Evolutionary conservation across 2,888 invertebrate genomes (phyloP).

Genomic region (Lumbricus terrestris): DNA sequence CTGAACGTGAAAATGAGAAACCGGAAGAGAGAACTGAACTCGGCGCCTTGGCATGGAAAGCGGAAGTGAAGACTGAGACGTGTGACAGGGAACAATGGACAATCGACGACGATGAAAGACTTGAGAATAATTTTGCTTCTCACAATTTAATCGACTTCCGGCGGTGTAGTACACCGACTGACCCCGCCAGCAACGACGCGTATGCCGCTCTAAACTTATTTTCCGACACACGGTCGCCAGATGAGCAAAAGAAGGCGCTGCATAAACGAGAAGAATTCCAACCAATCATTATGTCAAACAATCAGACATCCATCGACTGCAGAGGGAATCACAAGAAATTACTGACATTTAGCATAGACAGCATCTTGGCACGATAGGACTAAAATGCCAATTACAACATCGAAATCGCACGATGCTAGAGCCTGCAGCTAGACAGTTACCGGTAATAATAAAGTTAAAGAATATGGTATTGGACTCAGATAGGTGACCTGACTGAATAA

Average conservation of each 20-base stretch:
- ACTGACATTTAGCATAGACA: not conserved
- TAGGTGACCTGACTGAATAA: no score
- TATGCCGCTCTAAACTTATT: not conserved
- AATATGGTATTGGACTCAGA: no score
- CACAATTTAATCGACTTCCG: not conserved
- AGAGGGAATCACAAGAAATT: not conserved
- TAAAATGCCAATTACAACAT: not conserved
- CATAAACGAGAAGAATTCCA: not conserved
- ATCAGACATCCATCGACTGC: no score
- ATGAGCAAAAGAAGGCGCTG: not conserved
- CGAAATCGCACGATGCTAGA: no score
- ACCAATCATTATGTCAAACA: not conserved
- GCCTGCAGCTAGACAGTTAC: no score
- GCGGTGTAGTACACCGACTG: conserved; percentile 3
- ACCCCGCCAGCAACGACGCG: not conserved
- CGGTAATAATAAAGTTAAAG: no score
- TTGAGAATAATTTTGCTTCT: not conserved
- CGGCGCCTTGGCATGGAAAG: not conserved
- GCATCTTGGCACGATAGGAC: not conserved
- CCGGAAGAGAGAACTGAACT: not conserved
- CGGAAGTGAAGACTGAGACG: not conserved
- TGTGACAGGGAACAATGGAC: not conserved
- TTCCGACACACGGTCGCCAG: not conserved
- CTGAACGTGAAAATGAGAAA: not conserved
- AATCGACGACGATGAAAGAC: not conserved